Evolutionary conservation across 2,888 invertebrate genomes (phyloP).

Genomic region (Ectemnius continuus): DNA sequence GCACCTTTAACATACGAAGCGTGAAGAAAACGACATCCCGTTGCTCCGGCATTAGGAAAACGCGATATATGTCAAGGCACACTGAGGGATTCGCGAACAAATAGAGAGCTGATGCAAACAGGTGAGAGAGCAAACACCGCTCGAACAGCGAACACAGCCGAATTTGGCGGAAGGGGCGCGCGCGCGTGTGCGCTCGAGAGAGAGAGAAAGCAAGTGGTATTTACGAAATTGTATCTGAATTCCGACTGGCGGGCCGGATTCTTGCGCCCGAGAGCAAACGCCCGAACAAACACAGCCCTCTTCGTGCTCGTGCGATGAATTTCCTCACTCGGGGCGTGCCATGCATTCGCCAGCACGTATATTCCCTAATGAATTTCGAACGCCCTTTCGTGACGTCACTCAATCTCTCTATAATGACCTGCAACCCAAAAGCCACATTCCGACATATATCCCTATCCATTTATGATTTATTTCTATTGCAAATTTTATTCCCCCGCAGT

Average conservation of each 20-base stretch:
- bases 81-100: background rate
- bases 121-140: background rate
- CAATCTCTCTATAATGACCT: too few relatives aligned
- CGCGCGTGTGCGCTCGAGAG: too few relatives aligned
- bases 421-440: too few relatives aligned
- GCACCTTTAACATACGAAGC: background rate
- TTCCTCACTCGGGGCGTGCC: conserved; percentile 4
- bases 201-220: background rate
- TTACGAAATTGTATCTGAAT: background rate
- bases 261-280: background rate
- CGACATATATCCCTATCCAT: too few relatives aligned
- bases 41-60: background rate
- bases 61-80: background rate
- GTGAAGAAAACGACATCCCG: background rate
- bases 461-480: too few relatives aligned
- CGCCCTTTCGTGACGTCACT: too few relatives aligned
- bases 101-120: background rate
- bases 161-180: background rate
- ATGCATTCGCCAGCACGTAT: background rate
- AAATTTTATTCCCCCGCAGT: too few relatives aligned
- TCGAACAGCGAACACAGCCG: background rate
- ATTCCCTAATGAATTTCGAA: too few relatives aligned
- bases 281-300: background rate
- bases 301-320: background rate
- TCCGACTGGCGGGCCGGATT: background rate